Evolutionary conservation across 1,140 invertebrate genomes (phyloP).

Genomic region (Heliconius himera): DNA sequence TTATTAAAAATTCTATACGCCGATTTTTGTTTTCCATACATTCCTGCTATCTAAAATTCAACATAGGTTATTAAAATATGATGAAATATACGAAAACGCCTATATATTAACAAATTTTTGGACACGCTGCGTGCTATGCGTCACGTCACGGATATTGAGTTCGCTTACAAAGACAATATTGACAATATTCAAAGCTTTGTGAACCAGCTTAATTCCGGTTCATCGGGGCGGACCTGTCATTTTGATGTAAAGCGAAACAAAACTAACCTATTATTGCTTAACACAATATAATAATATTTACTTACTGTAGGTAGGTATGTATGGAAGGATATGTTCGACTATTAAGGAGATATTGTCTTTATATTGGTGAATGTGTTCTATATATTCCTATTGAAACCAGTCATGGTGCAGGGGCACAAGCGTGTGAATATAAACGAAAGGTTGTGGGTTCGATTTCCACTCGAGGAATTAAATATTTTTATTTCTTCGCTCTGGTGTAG

Average conservation of each 20-base stretch:
- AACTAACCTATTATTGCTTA: slow-evolving; percentile 37
- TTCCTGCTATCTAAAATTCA: not conserved
- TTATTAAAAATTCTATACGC: not conserved
- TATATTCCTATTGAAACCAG: too few species aligned
- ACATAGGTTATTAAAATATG: not conserved
- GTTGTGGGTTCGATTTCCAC: too few species aligned
- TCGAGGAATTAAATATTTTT: too few species aligned
- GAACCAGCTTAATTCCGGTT: slow-evolving; percentile 51
- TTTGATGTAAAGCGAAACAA: slow-evolving; percentile 44
- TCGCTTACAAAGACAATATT: slow-evolving; percentile 37
- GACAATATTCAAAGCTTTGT: slow-evolving; percentile 44
- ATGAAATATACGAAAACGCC: not conserved
- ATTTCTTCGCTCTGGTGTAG: too few species aligned
- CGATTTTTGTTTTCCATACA: not conserved
- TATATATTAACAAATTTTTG: slow-evolving; percentile 15
- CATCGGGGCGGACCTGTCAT: slow-evolving; percentile 48
- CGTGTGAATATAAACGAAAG: too few species aligned
- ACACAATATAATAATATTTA: slow-evolving; percentile 20
- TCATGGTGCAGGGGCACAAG: too few species aligned
- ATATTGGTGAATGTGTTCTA: not conserved
- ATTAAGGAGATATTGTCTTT: not conserved
- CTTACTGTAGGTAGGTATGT: not conserved
- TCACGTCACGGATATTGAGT: slow-evolving; percentile 27
- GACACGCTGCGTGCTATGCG: slow-evolving; percentile 24
- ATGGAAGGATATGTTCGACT: not conserved